Conservation (phyloP, 2,113 vertebrate species). For the Triplophysa siluroides region DNA sequence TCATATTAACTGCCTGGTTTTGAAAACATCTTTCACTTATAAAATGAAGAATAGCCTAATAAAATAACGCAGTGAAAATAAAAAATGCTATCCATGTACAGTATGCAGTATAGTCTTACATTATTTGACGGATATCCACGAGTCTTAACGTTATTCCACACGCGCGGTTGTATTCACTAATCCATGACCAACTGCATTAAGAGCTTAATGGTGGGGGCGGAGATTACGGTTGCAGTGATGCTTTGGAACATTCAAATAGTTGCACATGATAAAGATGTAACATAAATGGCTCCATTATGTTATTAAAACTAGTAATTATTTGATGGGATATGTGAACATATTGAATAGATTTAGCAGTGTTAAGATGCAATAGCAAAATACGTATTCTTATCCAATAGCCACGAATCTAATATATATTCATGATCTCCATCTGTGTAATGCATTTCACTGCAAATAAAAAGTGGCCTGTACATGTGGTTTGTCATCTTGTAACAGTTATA, state of each 20-base stretch:
- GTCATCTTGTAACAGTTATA: background rate
- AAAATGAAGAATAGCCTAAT: background rate
- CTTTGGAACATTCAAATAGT: too few species aligned
- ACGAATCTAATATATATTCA: conserved; percentile 20
- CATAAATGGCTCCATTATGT: background rate
- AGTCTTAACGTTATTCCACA: conserved; percentile 13
- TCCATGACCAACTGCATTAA: background rate
- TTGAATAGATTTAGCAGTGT: background rate
- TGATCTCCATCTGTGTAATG: background rate
- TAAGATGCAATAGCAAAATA: too few species aligned
- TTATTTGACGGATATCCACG: conserved; percentile 1
- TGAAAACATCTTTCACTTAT: background rate
- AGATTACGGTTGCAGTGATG: background rate
- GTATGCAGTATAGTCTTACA: conserved; percentile 10
- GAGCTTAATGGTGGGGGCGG: conserved; percentile 21
- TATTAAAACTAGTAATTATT: background rate
- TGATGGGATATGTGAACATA: background rate
- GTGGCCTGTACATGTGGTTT: too few species aligned
- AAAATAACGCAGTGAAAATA: background rate
- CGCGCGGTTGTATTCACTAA: background rate
- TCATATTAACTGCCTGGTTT: background rate
- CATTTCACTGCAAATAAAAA: background rate
- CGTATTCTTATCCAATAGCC: background rate
- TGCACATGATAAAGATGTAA: too few species aligned
- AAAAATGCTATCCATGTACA: background rate